A percentile compares a stretch with the other conserved stretches of the same genome.
These are phyloP conservation scores for Temnothorax unifasciatus DNA, from an alignment of 2,888 invertebrate species.

Conservation along the genomic window DNA sequence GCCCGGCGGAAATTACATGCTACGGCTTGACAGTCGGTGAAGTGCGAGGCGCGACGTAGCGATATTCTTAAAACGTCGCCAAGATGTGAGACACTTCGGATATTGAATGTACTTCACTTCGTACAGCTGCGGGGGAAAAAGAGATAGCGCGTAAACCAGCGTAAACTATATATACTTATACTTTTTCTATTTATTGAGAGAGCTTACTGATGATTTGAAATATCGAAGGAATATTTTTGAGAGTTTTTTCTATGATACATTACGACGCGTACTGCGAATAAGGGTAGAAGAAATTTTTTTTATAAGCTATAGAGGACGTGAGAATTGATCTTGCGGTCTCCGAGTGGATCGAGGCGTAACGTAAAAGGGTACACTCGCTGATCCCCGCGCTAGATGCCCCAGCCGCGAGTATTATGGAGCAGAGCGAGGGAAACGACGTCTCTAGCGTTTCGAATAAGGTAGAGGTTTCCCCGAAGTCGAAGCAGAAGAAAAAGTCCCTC, in stretches of 20 bases:
- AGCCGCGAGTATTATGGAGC: conserved; percentile 78
- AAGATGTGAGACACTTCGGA: conserved; percentile 1
- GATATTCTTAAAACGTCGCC: neutral
- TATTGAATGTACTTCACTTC: conserved; percentile 19
- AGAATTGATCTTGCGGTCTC: neutral
- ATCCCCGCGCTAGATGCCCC: conserved; percentile 31
- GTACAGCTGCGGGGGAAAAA: neutral
- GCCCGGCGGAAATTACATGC: neutral
- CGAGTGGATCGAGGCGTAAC: too few relatives aligned
- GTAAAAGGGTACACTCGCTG: conserved; percentile 20
- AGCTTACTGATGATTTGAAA: neutral
- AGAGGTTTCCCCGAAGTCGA: conserved; percentile 82
- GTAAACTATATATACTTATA: too few relatives aligned
- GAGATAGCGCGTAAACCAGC: neutral
- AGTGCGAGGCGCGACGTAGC: neutral
- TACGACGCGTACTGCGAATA: neutral
- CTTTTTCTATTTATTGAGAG: neutral
- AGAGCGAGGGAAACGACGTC: conserved; percentile 74
- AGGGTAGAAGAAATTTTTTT: conserved; percentile 8
- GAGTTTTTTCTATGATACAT: conserved; percentile 1
- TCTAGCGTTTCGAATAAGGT: conserved; percentile 69
- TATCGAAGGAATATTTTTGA: conserved; percentile 21
- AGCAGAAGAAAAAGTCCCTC: conserved; percentile 85
- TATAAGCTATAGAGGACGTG: neutral
- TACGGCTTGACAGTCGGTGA: conserved; percentile 5